Evolutionary conservation across 1,140 invertebrate species (phyloP).

Genomic region (Adelges cooleyi): DNA sequence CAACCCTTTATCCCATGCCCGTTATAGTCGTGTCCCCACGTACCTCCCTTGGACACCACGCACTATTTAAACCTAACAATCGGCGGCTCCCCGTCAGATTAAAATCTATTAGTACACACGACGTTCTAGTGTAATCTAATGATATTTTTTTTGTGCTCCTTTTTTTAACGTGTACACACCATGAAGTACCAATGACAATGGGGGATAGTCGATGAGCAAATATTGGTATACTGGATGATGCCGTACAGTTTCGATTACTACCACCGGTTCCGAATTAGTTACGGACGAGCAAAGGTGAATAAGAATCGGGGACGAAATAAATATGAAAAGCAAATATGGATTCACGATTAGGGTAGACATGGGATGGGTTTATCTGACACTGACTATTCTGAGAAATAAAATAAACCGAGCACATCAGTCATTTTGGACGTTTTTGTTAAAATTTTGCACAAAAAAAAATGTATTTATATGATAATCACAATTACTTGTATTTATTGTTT

Average conservation of each 20-base stretch:
- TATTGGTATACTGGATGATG: conserved; percentile 25
- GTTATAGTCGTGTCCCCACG: conserved; percentile 5
- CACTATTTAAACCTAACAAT: conserved; percentile 27
- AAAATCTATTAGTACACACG: conserved; percentile 22
- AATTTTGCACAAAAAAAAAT: no score
- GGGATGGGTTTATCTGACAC: neutral
- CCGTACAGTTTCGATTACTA: conserved; percentile 27
- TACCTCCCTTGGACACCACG: conserved; percentile 27
- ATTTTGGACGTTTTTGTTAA: no score
- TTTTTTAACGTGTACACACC: conserved; percentile 12
- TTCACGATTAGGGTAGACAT: conserved; percentile 11
- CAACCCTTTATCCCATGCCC: conserved; percentile 15
- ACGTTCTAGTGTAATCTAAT: conserved; percentile 24
- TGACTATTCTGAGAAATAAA: neutral
- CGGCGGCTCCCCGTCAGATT: conserved; percentile 21
- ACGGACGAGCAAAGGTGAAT: conserved; percentile 25
- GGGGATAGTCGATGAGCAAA: conserved; percentile 23
- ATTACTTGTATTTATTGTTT: no score
- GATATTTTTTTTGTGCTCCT: neutral
- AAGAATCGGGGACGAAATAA: conserved; percentile 10
- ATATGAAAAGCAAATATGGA: conserved; percentile 27
- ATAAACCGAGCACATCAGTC: neutral
- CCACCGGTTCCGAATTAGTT: conserved; percentile 27
- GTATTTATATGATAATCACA: no score
- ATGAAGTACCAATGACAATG: conserved; percentile 28